These are phyloP conservation scores for Punctoribates punctum DNA, from an alignment of 2,888 invertebrate species.

Conservation along the genomic window DNA sequence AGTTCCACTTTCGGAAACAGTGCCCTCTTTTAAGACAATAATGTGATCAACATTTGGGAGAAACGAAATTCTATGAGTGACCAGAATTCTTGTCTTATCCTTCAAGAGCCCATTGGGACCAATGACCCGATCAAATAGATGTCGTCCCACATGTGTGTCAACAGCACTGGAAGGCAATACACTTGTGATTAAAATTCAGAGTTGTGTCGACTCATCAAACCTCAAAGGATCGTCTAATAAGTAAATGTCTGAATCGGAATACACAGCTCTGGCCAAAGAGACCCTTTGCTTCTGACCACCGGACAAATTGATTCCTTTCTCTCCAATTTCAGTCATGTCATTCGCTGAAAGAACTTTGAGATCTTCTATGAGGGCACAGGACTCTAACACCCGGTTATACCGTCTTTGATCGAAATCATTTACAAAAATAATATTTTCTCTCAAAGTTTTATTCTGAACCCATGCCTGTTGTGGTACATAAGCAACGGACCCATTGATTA, in stretches of 20 bases:
- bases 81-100: conserved; percentile 74
- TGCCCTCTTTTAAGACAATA: conserved; percentile 78
- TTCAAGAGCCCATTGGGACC: conserved; percentile 56
- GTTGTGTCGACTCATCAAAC: neutral
- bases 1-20: conserved; percentile 80
- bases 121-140: conserved; percentile 58
- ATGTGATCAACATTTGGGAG: conserved; percentile 84
- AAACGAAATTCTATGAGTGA: conserved; percentile 92
- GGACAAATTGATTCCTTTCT: conserved; percentile 57
- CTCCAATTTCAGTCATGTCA: conserved; percentile 58
- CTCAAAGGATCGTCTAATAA: conserved; percentile 60
- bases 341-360: conserved; percentile 56
- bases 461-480: conserved; percentile 44
- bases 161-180: conserved; percentile 53
- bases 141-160: conserved; percentile 56
- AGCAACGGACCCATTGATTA: conserved; percentile 33
- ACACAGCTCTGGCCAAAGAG: conserved; percentile 52
- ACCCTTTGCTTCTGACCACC: conserved; percentile 56
- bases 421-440: conserved; percentile 57
- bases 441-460: conserved; percentile 54
- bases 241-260: conserved; percentile 54
- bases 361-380: conserved; percentile 57
- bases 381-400: conserved; percentile 54
- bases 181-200: neutral
- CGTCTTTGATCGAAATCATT: conserved; percentile 50